Conservation (phyloP, 2,797 vertebrate species). For the Pangasius larnaudii region DNA sequence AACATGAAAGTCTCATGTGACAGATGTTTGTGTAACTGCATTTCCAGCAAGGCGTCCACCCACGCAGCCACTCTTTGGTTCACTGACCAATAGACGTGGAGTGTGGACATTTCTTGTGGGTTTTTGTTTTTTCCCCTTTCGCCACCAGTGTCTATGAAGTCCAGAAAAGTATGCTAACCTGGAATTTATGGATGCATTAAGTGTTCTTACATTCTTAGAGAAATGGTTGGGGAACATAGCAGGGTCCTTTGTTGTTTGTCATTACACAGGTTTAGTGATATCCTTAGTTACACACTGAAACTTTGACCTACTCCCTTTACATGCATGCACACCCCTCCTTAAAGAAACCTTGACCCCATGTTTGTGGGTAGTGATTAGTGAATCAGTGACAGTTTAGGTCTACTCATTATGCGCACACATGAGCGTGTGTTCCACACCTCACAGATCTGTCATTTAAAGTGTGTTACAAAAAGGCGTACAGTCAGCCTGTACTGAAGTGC, state of each 20-base stretch:
- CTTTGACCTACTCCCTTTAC: slow-evolving; percentile 47
- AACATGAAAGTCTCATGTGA: slow-evolving; percentile 27
- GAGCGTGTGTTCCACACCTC: not conserved
- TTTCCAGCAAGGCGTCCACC: slow-evolving; percentile 31
- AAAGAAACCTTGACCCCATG: slow-evolving; percentile 55
- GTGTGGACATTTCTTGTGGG: not conserved
- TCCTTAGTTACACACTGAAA: slow-evolving; percentile 40
- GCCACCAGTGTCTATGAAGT: not conserved
- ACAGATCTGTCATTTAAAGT: not conserved
- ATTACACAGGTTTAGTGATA: slow-evolving; percentile 29
- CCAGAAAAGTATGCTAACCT: not conserved
- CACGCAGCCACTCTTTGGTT: slow-evolving; percentile 3
- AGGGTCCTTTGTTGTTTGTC: slow-evolving; percentile 8
- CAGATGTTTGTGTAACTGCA: slow-evolving; percentile 17
- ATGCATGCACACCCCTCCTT: slow-evolving; percentile 47
- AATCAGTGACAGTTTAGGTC: slow-evolving; percentile 16
- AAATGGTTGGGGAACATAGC: not conserved
- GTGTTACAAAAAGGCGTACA: not conserved
- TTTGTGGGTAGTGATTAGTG: slow-evolving; percentile 53
- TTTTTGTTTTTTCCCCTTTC: accelerated
- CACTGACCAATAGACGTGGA: slow-evolving; percentile 10
- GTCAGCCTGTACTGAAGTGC: not conserved
- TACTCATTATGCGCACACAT: not conserved
- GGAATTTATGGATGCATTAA: not conserved
- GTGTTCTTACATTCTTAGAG: not conserved